phyloP scores from a whole-genome alignment of 2,113 vertebrate species.

The Bungarus multicinctus region DNA sequence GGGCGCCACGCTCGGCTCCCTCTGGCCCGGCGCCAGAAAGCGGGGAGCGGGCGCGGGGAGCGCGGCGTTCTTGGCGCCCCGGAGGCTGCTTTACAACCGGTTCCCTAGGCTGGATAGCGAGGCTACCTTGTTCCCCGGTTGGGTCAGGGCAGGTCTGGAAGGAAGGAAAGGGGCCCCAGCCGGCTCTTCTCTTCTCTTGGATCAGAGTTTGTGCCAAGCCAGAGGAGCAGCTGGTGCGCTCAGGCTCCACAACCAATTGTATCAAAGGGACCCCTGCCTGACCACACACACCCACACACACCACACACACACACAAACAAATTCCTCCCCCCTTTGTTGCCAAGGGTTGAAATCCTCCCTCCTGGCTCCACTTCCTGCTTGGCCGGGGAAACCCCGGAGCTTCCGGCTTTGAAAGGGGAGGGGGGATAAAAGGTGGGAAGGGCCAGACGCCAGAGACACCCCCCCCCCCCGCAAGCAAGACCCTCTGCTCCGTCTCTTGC shows the following conservation, averaged over 20 bases:
- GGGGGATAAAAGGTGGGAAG: background rate
- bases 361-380: background rate
- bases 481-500: background rate
- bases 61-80: too few relatives aligned
- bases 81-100: background rate
- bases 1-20: too few relatives aligned
- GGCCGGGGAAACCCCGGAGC: background rate
- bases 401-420: background rate
- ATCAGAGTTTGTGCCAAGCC: background rate
- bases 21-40: too few relatives aligned
- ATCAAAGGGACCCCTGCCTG: too few relatives aligned
- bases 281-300: background rate
- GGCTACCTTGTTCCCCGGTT: too few relatives aligned
- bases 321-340: accelerated
- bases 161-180: accelerated
- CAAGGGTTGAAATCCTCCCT: background rate
- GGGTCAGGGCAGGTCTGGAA: background rate
- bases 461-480: background rate
- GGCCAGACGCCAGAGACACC: background rate
- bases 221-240: background rate
- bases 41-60: background rate
- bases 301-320: too few relatives aligned
- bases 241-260: too few relatives aligned
- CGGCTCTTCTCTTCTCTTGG: too few relatives aligned
- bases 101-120: too few relatives aligned